Evolutionary conservation across 2,888 invertebrate genomes (phyloP).

Genomic region (Cosmia pyralina): DNA sequence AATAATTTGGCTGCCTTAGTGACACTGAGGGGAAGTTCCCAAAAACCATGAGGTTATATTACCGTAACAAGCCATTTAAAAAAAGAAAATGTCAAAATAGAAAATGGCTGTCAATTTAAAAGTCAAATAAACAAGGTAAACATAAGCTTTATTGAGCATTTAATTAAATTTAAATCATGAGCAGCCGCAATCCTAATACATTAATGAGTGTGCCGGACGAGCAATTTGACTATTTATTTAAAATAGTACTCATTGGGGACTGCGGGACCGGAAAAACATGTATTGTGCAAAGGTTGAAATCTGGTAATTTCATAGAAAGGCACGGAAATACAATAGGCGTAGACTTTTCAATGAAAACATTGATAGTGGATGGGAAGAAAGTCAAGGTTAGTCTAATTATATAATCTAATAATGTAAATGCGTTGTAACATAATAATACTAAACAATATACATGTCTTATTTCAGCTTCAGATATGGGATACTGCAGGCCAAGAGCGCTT

Average conservation of each 20-base stretch:
- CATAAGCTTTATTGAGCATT: slow-evolving; percentile 67
- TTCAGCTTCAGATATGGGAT: slow-evolving; percentile 98
- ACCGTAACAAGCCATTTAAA: neutral
- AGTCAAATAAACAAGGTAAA: slow-evolving; percentile 80
- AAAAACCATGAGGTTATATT: neutral
- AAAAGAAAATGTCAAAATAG: slow-evolving; percentile 59
- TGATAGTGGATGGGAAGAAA: slow-evolving; percentile 97
- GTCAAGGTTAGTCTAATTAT: slow-evolving; percentile 93
- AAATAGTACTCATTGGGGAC: slow-evolving; percentile 98
- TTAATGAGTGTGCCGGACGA: slow-evolving; percentile 94
- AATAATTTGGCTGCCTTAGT: neutral
- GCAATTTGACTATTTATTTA: slow-evolving; percentile 97
- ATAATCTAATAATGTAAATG: slow-evolving; percentile 65
- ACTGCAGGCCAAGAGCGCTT: slow-evolving; percentile 99
- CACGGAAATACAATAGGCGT: slow-evolving; percentile 99
- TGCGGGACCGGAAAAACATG: slow-evolving; percentile 98
- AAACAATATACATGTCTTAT: slow-evolving; percentile 32
- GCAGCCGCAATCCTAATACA: slow-evolving; percentile 93
- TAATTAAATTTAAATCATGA: slow-evolving; percentile 89
- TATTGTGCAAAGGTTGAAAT: slow-evolving; percentile 98
- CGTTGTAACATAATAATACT: slow-evolving; percentile 30
- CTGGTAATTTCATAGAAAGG: slow-evolving; percentile 98
- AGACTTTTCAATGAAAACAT: slow-evolving; percentile 99
- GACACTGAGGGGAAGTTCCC: accelerated
- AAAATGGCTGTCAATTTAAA: slow-evolving; percentile 61